phyloP scores from a whole-genome alignment of 2,888 invertebrate genomes.

The Polylopha cassiicola region DNA sequence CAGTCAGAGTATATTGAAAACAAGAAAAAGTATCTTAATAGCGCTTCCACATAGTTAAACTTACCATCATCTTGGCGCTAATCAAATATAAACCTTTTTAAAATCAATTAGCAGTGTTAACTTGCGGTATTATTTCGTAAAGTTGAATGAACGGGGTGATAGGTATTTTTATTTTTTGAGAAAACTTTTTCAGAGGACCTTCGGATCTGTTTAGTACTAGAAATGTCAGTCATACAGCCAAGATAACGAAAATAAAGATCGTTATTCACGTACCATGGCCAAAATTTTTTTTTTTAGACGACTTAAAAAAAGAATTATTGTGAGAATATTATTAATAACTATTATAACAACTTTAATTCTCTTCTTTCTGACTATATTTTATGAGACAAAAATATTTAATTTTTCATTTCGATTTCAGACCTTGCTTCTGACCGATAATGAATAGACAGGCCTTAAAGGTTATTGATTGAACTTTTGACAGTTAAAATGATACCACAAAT shows the following conservation, averaged over 20 bases:
- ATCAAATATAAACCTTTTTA: slow-evolving; percentile 1
- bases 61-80: slow-evolving; percentile 52
- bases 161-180: slow-evolving; percentile 19
- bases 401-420: too few species aligned
- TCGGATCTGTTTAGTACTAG: too few species aligned
- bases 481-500: slow-evolving; percentile 5
- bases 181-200: slow-evolving; percentile 4
- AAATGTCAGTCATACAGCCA: slow-evolving; percentile 3
- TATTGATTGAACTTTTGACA: slow-evolving; percentile 18
- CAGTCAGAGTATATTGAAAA: slow-evolving; percentile 25
- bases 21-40: neutral
- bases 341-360: too few species aligned
- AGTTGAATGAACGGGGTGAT: slow-evolving; percentile 13
- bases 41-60: slow-evolving; percentile 23
- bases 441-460: slow-evolving; percentile 1
- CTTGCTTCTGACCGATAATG: too few species aligned
- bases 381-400: too few species aligned
- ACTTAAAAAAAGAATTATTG: too few species aligned
- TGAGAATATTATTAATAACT: too few species aligned
- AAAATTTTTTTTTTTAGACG: too few species aligned
- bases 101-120: slow-evolving; percentile 10
- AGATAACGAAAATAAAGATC: slow-evolving; percentile 7
- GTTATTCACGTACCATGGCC: too few species aligned
- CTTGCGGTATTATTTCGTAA: slow-evolving; percentile 17
- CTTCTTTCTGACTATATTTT: too few species aligned